Evolutionary conservation across 2,888 invertebrate species (phyloP).

Genomic region (Nowickia ferox): DNA sequence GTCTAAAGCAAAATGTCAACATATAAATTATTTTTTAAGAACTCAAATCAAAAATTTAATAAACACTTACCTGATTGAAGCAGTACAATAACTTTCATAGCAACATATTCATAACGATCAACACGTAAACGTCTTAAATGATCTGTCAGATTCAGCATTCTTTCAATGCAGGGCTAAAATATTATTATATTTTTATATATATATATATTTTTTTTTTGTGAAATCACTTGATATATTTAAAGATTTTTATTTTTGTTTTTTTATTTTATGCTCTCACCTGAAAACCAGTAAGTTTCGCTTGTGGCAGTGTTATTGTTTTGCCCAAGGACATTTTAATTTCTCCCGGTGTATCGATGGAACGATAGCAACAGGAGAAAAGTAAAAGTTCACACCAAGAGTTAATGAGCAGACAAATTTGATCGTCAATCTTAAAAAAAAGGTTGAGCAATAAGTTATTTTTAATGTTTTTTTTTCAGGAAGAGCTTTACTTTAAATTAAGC

Average conservation of each 20-base stretch:
- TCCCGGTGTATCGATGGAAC: slow-evolving; percentile 94
- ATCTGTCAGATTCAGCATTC: slow-evolving; percentile 97
- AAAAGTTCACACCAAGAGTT: slow-evolving; percentile 98
- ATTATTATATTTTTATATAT: slow-evolving; percentile 8
- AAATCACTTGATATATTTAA: neutral
- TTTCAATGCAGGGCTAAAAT: slow-evolving; percentile 90
- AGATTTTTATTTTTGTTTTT: neutral
- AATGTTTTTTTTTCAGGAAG: neutral
- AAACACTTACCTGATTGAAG: slow-evolving; percentile 91
- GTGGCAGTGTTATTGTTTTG: slow-evolving; percentile 82
- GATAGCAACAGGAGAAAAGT: slow-evolving; percentile 96
- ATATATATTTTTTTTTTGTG: neutral
- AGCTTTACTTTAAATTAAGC: neutral
- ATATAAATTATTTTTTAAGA: neutral
- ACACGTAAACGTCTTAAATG: slow-evolving; percentile 94
- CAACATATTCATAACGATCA: slow-evolving; percentile 98
- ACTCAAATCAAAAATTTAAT: neutral
- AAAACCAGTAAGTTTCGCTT: slow-evolving; percentile 83
- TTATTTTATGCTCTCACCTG: slow-evolving; percentile 83
- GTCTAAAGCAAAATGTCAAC: slow-evolving; percentile 84
- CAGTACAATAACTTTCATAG: slow-evolving; percentile 96
- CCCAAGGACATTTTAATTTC: slow-evolving; percentile 89
- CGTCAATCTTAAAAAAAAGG: slow-evolving; percentile 90
- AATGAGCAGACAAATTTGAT: slow-evolving; percentile 97
- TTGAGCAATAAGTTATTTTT: neutral